Conservation (phyloP, 2,797 vertebrate genomes). For the Microctenopoma lineatum region DNA sequence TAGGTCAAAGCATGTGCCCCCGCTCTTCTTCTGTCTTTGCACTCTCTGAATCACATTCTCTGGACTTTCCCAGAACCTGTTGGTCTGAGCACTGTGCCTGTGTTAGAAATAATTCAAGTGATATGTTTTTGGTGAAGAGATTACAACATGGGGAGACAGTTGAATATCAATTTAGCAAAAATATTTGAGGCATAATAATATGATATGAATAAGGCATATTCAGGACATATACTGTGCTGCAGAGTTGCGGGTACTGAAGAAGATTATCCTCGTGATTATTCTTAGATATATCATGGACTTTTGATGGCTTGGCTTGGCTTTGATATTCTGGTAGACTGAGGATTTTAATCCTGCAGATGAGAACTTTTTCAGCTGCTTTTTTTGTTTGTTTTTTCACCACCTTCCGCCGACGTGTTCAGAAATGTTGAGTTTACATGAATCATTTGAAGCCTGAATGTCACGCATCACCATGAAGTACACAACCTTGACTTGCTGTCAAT, state of each 20-base stretch:
- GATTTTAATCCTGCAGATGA: conserved; percentile 10
- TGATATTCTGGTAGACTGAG: neutral
- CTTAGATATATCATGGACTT: neutral
- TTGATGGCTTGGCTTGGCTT: neutral
- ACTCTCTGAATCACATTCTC: conserved; percentile 36
- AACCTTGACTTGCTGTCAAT: conserved; percentile 13
- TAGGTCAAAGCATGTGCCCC: conserved; percentile 77
- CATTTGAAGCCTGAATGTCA: conserved; percentile 2
- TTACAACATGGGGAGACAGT: neutral
- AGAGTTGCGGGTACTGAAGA: neutral
- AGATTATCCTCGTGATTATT: conserved; percentile 5
- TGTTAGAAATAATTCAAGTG: neutral
- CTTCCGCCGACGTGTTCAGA: conserved; percentile 3
- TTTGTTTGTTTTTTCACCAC: neutral
- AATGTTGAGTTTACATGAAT: neutral
- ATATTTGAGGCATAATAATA: neutral
- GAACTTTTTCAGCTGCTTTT: conserved; percentile 6
- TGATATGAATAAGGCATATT: neutral
- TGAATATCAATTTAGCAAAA: neutral
- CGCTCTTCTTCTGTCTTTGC: conserved; percentile 45
- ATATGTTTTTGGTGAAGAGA: neutral
- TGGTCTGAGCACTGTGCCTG: conserved; percentile 52
- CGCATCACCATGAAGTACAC: neutral
- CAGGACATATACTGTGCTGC: neutral
- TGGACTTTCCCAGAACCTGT: conserved; percentile 26